Conservation (phyloP, 35 echinoderm and acorn worm species). For the Hemicentrotus pulcherrimus region DNA sequence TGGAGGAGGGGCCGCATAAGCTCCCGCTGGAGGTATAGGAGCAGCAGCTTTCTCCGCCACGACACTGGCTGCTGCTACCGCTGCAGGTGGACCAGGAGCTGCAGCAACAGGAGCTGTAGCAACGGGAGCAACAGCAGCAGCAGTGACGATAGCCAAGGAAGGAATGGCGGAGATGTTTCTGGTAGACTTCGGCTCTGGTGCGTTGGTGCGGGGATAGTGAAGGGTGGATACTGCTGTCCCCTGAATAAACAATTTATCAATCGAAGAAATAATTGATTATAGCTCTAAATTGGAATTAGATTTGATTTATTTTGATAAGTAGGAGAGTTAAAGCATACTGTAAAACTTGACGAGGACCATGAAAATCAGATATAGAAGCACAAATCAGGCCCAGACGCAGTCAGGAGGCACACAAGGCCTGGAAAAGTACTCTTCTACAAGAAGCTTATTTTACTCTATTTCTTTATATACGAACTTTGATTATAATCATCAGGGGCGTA, state of each 20-base stretch:
- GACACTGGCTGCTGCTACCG: neutral
- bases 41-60: constrained; percentile 39
- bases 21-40: neutral
- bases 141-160: neutral
- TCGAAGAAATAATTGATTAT: too few species aligned
- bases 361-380: too few species aligned
- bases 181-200: neutral
- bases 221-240: neutral
- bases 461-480: too few species aligned
- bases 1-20: constrained; percentile 17
- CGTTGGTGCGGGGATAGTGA: constrained; percentile 4
- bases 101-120: neutral
- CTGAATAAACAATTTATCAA: neutral
- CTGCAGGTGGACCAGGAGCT: neutral
- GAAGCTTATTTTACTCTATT: too few species aligned
- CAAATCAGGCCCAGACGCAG: too few species aligned
- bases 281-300: too few species aligned
- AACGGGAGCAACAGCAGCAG: neutral
- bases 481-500: too few species aligned
- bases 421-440: too few species aligned
- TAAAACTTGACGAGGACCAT: too few species aligned
- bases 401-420: too few species aligned
- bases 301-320: too few species aligned
- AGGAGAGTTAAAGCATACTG: too few species aligned
- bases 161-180: neutral